Conservation (phyloP, 1,140 invertebrate species). For the Solen grandis region DNA sequence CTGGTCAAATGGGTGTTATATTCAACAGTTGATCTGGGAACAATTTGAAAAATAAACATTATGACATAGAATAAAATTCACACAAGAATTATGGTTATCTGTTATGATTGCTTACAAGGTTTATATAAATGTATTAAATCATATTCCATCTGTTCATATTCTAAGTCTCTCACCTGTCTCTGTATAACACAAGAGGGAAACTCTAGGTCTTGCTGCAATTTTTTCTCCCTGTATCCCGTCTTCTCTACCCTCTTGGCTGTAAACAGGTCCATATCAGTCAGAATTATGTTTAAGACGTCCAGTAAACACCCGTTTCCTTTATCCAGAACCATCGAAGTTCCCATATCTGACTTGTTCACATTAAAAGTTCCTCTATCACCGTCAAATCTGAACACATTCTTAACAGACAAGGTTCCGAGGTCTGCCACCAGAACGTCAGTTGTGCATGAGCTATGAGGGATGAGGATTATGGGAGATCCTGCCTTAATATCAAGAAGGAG, state of each 20-base stretch:
- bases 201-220: conserved; percentile 68
- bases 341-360: conserved; percentile 28
- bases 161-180: conserved; percentile 75
- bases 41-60: no score
- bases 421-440: conserved; percentile 91
- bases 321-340: conserved; percentile 75
- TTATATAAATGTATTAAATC: no score
- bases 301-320: conserved; percentile 83
- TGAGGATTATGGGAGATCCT: conserved; percentile 91
- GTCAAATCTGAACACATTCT: conserved; percentile 85
- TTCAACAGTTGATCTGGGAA: no score
- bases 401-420: conserved; percentile 89
- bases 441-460: conserved; percentile 92
- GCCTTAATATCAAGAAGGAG: conserved; percentile 86
- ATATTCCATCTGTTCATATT: no score
- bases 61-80: no score
- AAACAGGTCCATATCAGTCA: conserved; percentile 92
- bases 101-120: no score
- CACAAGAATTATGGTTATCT: no score
- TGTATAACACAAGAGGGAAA: conserved; percentile 73
- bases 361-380: conserved; percentile 71
- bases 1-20: no score
- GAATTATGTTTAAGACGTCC: conserved; percentile 89
- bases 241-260: conserved; percentile 83
- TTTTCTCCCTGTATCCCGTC: conserved; percentile 58